Percentiles rank a stretch among this genome's conserved stretches.
phyloP scores from a whole-genome alignment of 2,113 vertebrate genomes.

The Chitala chitala region DNA sequence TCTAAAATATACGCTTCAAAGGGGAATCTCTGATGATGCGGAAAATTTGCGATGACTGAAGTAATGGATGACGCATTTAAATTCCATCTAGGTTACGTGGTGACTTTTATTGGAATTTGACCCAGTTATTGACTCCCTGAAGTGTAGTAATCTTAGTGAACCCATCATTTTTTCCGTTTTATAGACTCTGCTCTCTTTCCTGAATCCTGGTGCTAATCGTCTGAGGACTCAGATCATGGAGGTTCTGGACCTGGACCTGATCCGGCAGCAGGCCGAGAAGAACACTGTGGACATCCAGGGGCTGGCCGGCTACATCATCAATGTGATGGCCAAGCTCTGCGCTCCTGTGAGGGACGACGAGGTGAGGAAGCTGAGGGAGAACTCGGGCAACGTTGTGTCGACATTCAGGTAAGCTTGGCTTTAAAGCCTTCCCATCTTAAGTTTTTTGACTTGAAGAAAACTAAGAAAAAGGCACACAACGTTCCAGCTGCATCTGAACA shows the following conservation, averaged over 20 bases:
- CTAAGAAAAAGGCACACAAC: too few species aligned
- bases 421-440: neutral
- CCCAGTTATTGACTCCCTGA: too few species aligned
- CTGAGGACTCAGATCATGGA: constrained; percentile 86
- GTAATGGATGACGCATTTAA: too few species aligned
- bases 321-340: constrained; percentile 85
- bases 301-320: constrained; percentile 79
- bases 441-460: neutral
- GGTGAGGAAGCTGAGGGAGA: constrained; percentile 73
- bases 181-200: constrained; percentile 82
- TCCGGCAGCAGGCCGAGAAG: constrained; percentile 84
- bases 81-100: too few species aligned
- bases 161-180: neutral
- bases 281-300: constrained; percentile 80
- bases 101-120: too few species aligned
- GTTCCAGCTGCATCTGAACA: neutral
- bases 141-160: neutral
- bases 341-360: constrained; percentile 79
- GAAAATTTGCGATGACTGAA: too few species aligned
- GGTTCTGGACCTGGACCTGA: constrained; percentile 83
- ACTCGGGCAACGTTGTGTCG: constrained; percentile 65
- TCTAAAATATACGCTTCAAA: too few species aligned
- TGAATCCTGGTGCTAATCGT: constrained; percentile 81
- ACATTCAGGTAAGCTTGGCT: constrained; percentile 61
- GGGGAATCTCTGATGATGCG: too few species aligned